Evolutionary conservation across 2,888 invertebrate species (phyloP).

Genomic region (Xanthorhoe spadicearia): DNA sequence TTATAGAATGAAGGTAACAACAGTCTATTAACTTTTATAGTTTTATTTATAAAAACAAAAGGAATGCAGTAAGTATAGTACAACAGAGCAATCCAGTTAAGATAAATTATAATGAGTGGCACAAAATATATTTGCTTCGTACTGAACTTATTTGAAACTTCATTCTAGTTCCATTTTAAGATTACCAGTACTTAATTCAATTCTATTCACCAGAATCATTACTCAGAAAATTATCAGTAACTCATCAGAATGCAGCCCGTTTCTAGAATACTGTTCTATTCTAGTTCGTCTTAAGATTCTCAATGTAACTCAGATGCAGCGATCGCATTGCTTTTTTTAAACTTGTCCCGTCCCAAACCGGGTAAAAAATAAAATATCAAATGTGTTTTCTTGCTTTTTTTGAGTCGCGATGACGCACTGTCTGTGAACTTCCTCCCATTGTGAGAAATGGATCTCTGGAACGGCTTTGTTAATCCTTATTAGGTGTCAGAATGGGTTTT

Average conservation of each 20-base stretch:
- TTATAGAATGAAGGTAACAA: conserved; percentile 25
- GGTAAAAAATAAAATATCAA: conserved; percentile 63
- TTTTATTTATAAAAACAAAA: conserved; percentile 16
- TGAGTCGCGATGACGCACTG: conserved; percentile 73
- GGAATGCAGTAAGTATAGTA: not conserved
- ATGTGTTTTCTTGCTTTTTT: conserved; percentile 58
- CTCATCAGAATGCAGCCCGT: conserved; percentile 24
- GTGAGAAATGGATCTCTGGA: conserved; percentile 65
- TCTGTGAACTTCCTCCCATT: conserved; percentile 82
- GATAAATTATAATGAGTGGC: not conserved
- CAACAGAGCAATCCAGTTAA: not conserved
- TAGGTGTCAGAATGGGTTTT: conserved; percentile 37
- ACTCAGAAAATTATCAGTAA: conserved; percentile 4
- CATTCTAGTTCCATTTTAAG: not conserved
- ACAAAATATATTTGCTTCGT: not conserved
- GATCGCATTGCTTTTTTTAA: conserved; percentile 56
- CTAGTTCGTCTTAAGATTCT: conserved; percentile 35
- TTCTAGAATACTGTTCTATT: conserved; percentile 20
- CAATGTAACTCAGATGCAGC: conserved; percentile 33
- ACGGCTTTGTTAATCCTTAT: conserved; percentile 44
- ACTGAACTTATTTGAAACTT: not conserved
- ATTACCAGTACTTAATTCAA: not conserved
- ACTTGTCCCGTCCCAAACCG: conserved; percentile 46
- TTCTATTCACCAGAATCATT: not conserved
- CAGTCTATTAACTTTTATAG: conserved; percentile 31